These are phyloP conservation scores for Leptopterna dolabrata DNA, from an alignment of 2,888 invertebrate genomes.

Conservation along the genomic window DNA sequence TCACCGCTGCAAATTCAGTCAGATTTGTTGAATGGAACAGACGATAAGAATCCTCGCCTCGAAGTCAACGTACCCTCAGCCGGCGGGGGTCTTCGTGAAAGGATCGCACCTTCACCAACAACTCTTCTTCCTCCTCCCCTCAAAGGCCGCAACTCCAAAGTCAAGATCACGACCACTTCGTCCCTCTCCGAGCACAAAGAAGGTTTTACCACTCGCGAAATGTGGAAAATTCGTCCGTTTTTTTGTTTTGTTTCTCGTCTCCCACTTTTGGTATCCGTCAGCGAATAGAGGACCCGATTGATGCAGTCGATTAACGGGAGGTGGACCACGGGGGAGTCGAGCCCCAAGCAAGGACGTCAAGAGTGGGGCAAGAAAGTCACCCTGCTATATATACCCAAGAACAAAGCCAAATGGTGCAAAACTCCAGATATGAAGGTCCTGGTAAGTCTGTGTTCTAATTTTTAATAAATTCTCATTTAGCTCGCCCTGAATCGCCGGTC, in stretches of 20 bases:
- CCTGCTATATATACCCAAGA: constrained; percentile 17
- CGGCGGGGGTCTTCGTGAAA: neutral
- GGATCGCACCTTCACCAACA: neutral
- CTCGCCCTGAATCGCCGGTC: neutral
- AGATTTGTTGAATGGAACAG: too few species aligned
- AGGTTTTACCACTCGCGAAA: too few species aligned
- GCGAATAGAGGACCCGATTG: neutral
- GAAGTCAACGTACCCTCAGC: neutral
- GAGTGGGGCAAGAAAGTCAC: constrained; percentile 26
- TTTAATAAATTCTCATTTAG: neutral
- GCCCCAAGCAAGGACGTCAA: constrained; percentile 27
- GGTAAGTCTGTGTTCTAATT: constrained; percentile 2
- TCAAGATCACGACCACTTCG: neutral
- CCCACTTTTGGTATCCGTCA: neutral
- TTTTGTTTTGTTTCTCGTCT: neutral
- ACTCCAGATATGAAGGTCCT: constrained; percentile 23
- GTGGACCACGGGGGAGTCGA: neutral
- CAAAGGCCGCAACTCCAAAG: neutral
- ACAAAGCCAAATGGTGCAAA: constrained; percentile 6
- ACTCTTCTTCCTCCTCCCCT: neutral
- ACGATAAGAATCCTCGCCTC: too few species aligned
- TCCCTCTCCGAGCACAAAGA: too few species aligned
- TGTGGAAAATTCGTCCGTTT: neutral
- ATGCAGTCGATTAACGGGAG: constrained; percentile 12
- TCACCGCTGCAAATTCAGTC: too few species aligned